Base-by-base conservation (phyloP, 2,113 vertebrate species). In the Gobius niger region DNA sequence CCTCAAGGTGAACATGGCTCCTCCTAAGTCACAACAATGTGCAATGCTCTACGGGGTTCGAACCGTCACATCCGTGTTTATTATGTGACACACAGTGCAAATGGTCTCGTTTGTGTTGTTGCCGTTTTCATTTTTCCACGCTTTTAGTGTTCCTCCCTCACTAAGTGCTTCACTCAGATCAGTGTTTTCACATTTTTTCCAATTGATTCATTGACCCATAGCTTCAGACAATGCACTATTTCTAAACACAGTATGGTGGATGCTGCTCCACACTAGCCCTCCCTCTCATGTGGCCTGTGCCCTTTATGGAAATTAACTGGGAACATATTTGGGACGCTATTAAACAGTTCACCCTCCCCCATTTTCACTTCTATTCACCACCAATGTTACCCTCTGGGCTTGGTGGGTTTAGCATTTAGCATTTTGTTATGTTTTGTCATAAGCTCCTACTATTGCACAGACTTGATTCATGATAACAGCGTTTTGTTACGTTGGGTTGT, bases 301-400 rank as follows among this genome's bases (percentile, higher is more conserved):
- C 59, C 42, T 67, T 19, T 56, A 61, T 53, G 64, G 57, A 79
- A 65, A 78, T 68, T 59, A 66, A 57, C 65, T 19, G n/a, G n/a
- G 12, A 18, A 61, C 44, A 77, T 70, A 54, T 66, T 24, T 73
- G 47, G 69, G 68, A 76, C 71, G 66, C 68, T 18, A 53, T 69
- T 75, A 46, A 73, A 42, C 65, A 42, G 63, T 51, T 60, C 34
- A n/a, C n/a, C 42, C 70, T 40, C 65, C 52, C 73, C 47, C 66
- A 10, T 3, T 46, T 54, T 41, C n/a, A 13, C 11, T 1, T 44
- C 13, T 16, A 47, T 69, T 11, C 46, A n/a, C 18, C 57, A 56
- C 56, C 24, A 46, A 18, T 40, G 49, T 62, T 51, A 12, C 61
- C 44, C 63, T 59, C 54, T 44, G 68, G 47, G 47, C 67, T 41